Conservation (phyloP, 2,797 vertebrate genomes). For the Dryobates pubescens region DNA sequence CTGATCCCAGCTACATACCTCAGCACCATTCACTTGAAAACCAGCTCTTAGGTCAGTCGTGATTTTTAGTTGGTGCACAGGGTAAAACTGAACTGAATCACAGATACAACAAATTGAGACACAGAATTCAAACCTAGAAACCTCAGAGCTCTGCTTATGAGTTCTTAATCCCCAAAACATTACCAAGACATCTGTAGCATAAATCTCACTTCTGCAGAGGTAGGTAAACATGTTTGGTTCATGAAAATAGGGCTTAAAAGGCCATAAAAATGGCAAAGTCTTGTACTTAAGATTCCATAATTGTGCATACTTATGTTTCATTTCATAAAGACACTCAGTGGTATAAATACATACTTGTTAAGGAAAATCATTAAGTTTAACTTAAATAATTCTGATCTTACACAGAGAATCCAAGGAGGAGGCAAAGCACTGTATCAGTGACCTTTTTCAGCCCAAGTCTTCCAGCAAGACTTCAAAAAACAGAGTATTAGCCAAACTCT, state of each 20-base stretch:
- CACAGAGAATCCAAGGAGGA: background rate
- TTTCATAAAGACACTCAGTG: background rate
- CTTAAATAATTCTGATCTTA: background rate
- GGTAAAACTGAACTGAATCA: background rate
- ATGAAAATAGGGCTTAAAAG: background rate
- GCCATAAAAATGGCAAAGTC: background rate
- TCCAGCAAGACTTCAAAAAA: background rate
- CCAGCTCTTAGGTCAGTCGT: background rate
- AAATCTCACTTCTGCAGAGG: background rate
- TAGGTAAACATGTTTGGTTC: background rate
- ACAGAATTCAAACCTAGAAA: background rate
- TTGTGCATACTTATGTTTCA: background rate
- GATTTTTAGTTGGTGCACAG: background rate
- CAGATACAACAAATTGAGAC: background rate
- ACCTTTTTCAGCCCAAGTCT: background rate
- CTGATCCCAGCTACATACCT: conserved; percentile 56
- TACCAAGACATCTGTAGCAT: background rate
- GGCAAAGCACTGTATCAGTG: background rate
- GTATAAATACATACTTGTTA: background rate
- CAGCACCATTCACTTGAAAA: conserved; percentile 52
- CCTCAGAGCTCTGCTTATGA: background rate
- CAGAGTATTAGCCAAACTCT: background rate
- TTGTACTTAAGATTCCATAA: background rate
- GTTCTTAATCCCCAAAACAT: background rate
- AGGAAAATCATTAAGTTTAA: background rate